A percentile compares a stretch with the other conserved stretches of the same genome.
phyloP scores from a whole-genome alignment of 2,888 invertebrate species.

The Rhingia campestris region DNA sequence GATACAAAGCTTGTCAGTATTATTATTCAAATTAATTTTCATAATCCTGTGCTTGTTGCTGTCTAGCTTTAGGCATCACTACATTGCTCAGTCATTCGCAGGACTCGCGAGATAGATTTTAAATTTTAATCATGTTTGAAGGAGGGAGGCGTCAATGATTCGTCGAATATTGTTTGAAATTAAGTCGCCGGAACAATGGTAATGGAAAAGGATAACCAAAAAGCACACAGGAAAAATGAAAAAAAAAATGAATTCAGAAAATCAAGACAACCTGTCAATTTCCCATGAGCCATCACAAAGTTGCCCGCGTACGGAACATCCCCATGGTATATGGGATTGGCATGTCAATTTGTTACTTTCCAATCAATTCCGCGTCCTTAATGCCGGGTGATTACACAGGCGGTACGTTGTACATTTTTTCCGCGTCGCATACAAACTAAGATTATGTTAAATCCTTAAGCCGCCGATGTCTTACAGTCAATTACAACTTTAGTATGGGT shows the following conservation, averaged over 20 bases:
- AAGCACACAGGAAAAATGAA: no score
- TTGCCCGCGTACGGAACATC: constrained; percentile 45
- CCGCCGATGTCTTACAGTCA: constrained; percentile 67
- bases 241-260: constrained; percentile 8
- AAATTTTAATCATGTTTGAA: constrained; percentile 66
- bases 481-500: constrained; percentile 53
- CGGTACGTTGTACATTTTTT: constrained; percentile 50
- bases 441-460: constrained; percentile 68
- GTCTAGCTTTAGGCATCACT: constrained; percentile 36
- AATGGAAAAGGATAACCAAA: constrained; percentile 3
- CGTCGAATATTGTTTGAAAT: constrained; percentile 72
- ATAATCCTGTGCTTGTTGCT: constrained; percentile 72
- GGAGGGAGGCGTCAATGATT: constrained; percentile 68
- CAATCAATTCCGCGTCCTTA: constrained; percentile 69
- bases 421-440: constrained; percentile 1
- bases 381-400: constrained; percentile 66
- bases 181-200: constrained; percentile 61
- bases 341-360: constrained; percentile 67
- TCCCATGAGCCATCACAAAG: constrained; percentile 69
- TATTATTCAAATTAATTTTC: constrained; percentile 81
- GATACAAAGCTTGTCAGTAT: constrained; percentile 75
- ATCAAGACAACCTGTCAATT: constrained; percentile 73
- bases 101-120: constrained; percentile 57
- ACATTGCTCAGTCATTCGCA: constrained; percentile 63
- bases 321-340: constrained; percentile 34